A percentile compares a stretch with the other conserved stretches of the same genome.
These are phyloP conservation scores for Drosophila quadrilineata DNA, from an alignment of 1,140 invertebrate species.

Conservation along the genomic window DNA sequence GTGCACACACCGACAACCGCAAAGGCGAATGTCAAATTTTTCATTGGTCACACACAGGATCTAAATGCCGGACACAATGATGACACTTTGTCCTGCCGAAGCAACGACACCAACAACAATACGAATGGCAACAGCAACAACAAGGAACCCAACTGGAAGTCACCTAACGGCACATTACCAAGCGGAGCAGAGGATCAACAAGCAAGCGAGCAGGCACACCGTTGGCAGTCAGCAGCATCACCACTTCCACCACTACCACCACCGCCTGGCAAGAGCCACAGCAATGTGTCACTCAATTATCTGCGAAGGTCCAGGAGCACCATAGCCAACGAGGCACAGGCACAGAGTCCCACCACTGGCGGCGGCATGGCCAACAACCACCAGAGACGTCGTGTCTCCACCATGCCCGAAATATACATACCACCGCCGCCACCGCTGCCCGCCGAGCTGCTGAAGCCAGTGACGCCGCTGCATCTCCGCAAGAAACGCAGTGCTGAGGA, in stretches of 20 bases:
- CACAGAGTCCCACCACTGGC: neutral
- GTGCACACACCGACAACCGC: too few species aligned
- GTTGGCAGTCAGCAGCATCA: slow-evolving; percentile 8
- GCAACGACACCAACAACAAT: slow-evolving; percentile 63
- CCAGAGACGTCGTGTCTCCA: slow-evolving; percentile 55
- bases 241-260: neutral
- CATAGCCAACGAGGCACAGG: slow-evolving; percentile 8
- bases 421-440: slow-evolving; percentile 69
- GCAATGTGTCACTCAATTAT: slow-evolving; percentile 69
- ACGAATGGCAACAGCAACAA: slow-evolving; percentile 38
- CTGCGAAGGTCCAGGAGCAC: slow-evolving; percentile 43
- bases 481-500: slow-evolving; percentile 64
- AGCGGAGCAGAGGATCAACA: slow-evolving; percentile 31
- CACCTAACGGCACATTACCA: slow-evolving; percentile 58
- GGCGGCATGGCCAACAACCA: too few species aligned
- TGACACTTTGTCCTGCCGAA: slow-evolving; percentile 65
- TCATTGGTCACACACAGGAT: slow-evolving; percentile 76
- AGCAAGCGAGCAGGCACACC: slow-evolving; percentile 6
- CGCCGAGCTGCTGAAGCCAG: slow-evolving; percentile 48
- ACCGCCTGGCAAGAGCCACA: slow-evolving; percentile 49
- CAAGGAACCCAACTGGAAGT: too few species aligned
- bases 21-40: slow-evolving; percentile 70
- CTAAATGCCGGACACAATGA: slow-evolving; percentile 46
- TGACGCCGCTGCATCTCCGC: slow-evolving; percentile 54
- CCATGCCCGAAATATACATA: slow-evolving; percentile 66